Evolutionary conservation across 2,113 vertebrate species (phyloP), one percentile per base, ranked within the genome.

Genomic region (Phaethon lepturus): DNA sequence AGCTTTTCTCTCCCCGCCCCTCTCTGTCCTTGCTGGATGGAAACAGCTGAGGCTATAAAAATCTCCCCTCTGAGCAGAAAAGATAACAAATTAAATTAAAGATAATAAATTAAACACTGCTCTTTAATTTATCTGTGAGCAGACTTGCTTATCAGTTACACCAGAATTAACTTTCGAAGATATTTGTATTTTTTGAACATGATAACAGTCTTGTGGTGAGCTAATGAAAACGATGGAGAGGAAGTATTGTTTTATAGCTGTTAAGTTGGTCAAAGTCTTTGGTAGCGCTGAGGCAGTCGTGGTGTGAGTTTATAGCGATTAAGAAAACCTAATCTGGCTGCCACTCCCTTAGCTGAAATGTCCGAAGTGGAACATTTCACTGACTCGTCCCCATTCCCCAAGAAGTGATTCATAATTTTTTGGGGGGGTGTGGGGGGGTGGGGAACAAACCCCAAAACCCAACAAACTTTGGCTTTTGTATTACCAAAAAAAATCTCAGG

Each of bases 301-400:
- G 1, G 20, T 5, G 28, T 25, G 64, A 75, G n/a, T 35, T 71
- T 9, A 22, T 20, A 62, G 60, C 1, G 18, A 7, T 44, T 31
- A 85, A 56, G 66, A 29, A 69, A 76, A 87, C 17, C 19, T 11
- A 6, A 45, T 42, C 31, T 71, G 66, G 5, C 64, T 81, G 56
- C 47, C 17, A 0, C 35, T 91, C 15, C 25, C 35, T 40, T 28
- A 7, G 62, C 40, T 25, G 8, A 13, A 3, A 5, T n/a, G 28
- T 66, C 45, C 2, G 0, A 11, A 16, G 47, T 29, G 14, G 17
- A 74, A 59, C 0, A 0, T 52, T 72, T 49, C 40, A 33, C 40
- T 76, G 62, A 15, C 1, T 0, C 22, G 52, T 68, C 55, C 24
- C 17, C 3, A 3, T 42, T 90, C 38, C 25, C 9, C 5, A 20